These are phyloP conservation scores for Drosophila colorata DNA, from an alignment of 2,888 invertebrate species.

Conservation along the genomic window DNA sequence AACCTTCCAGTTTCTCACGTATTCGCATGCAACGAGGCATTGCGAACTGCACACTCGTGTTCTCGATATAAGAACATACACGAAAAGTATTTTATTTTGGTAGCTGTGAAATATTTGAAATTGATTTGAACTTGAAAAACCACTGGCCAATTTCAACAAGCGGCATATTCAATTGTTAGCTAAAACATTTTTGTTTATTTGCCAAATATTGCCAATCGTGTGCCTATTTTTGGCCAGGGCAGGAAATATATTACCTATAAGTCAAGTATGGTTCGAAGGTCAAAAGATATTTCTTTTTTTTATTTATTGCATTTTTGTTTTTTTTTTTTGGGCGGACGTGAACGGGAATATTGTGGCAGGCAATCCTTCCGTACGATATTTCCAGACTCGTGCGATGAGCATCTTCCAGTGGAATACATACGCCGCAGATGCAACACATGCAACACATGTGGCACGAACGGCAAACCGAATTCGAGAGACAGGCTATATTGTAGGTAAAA, in stretches of 20 bases:
- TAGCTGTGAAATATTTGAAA: conserved; percentile 24
- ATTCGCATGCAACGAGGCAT: conserved; percentile 44
- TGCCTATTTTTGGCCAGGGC: conserved; percentile 35
- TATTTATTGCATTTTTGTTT: conserved; percentile 6
- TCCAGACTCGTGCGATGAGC: conserved; percentile 26
- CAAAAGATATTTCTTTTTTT: conserved; percentile 21
- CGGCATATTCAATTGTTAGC: conserved; percentile 2
- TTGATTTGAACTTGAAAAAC: conserved; percentile 39
- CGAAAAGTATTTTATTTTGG: conserved; percentile 1
- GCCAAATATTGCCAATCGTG: conserved; percentile 48
- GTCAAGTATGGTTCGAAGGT: conserved; percentile 57
- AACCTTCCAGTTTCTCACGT: conserved; percentile 59
- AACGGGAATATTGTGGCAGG: conserved; percentile 39
- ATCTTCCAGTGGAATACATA: conserved; percentile 25
- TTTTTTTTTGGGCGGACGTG: conserved; percentile 23
- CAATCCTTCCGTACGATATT: conserved; percentile 29
- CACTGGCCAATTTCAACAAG: conserved; percentile 11
- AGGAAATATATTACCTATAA: conserved; percentile 50
- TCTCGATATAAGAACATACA: conserved; percentile 8
- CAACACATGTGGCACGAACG: conserved; percentile 73
- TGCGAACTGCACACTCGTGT: conserved; percentile 36
- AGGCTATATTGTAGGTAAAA: conserved; percentile 42
- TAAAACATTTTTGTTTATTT: conserved; percentile 20
- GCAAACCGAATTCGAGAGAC: conserved; percentile 35
- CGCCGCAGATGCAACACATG: conserved; percentile 56